Evolutionary conservation across 2,888 invertebrate species (phyloP), one percentile per base, ranked within the genome.

Genomic region (Trachelus iudaicus): DNA sequence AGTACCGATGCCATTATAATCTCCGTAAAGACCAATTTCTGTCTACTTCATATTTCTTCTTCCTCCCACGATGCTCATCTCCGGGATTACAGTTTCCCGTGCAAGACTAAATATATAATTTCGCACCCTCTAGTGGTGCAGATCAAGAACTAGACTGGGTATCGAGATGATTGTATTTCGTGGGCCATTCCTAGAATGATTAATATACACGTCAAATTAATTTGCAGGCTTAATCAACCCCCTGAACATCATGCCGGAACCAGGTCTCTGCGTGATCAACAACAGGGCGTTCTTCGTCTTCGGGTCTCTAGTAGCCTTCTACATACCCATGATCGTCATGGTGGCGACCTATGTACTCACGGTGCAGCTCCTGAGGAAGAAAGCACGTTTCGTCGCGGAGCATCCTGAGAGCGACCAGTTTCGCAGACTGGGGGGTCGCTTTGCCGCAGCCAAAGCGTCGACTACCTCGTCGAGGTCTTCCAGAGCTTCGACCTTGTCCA

Each of bases 291-390:
- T 97, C 92, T 97, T 97, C 94, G 96, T 98, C 76, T 97, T 97
- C 91, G 98, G 98, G 33, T 98, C 98, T 0, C 92, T 98, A 89
- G 95, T 97, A 78, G 97, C 98, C 68, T 99, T 99, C 93, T 98
- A 98, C 93, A 96, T 98, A 83, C 98, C 98, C 9, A 97, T 98
- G 95, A 93, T 97, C 84, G 97, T 97, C 85, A 98, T 99, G 98
- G 96, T 98, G 81, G 95, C 97, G 79, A 97, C 98, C 1, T 98
- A 98, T 90, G 95, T 96, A 0, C 93, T 98, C 80, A 98, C 98
- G 1, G 97, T 98, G 37, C 96, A 97, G 84, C 93, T 98, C 84
- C 93, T 98, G 84, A 94, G 96, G 85, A 94, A 96, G 82, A 96
- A 96, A 87, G 96, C 96, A 0, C 93, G 95, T 81, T 93, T 96